Base-by-base conservation (phyloP, 2,797 vertebrate species). In the Spondyliosoma cantharus region DNA sequence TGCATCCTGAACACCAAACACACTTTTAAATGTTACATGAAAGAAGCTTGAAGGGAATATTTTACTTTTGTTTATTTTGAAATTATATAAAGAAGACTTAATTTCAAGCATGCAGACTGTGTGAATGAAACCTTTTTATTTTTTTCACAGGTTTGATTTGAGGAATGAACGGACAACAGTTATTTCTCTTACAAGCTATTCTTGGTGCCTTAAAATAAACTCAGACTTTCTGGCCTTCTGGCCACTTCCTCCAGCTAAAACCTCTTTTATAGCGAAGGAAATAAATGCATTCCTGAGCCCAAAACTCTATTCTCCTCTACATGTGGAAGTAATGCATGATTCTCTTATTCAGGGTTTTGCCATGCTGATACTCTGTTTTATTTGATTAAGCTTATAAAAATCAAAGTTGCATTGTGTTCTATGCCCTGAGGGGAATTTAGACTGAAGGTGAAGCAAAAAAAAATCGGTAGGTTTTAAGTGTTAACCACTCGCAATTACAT, bases 231-330 rank as follows among this genome's bases (percentile, higher is more conserved):
- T 48, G 54, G 19, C 65, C 54, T 65, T 27, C 27, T 42, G 2
- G 27, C 69, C 67, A 83, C 78, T 73, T 76, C 67, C 78, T 73
- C 43, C 17, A n/a, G 72, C 16, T 53, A 63, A 83, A 79, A 19
- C 2, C n/a, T 56, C 49, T 67, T 64, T 50, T 17, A 46, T 14
- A 8, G 37, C 24, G 61, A 61, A 74, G 45, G 22, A 74, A 63
- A 73, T 14, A 54, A 66, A 57, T 42, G 20, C 19, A 48, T 76
- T 67, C 60, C 66, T 66, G 45, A 37, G 25, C n/a, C 22, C 24
- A 29, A 64, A 65, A 42, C 52, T 4, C 11, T 22, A 2, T 43
- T n/a, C 22, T 67, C 3, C 8, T 64, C 49, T 37, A 63, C n/a
- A 45, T 49, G 29, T 8, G 43, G 20, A 37, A n/a, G 13, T 53